Conservation (phyloP, 2,113 vertebrate genomes). For the Jaculus jaculus region DNA sequence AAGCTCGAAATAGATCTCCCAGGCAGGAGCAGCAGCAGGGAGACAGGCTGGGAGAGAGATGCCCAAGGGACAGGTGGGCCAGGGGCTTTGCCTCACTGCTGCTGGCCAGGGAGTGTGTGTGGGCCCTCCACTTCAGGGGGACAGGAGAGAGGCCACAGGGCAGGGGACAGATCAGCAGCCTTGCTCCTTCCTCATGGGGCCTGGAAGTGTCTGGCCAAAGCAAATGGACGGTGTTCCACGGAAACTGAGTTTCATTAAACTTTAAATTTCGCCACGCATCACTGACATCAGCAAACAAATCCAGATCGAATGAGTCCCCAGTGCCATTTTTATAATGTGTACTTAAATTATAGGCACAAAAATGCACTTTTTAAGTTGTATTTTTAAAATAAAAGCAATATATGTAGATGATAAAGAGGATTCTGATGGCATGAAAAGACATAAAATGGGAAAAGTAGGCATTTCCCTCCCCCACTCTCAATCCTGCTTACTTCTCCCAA, state of each 20-base stretch:
- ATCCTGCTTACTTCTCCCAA: background rate
- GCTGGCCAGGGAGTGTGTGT: rapidly evolving
- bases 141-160: rapidly evolving
- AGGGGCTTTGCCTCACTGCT: background rate
- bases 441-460: conserved; percentile 23
- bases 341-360: conserved; percentile 55
- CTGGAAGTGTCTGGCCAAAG: background rate
- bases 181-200: background rate
- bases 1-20: conserved; percentile 60
- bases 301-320: conserved; percentile 66
- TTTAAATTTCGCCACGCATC: conserved; percentile 76
- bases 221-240: background rate
- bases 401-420: conserved; percentile 16
- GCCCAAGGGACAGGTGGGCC: rapidly evolving
- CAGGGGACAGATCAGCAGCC: background rate
- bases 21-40: background rate
- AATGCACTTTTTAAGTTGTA: conserved; percentile 60
- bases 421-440: background rate
- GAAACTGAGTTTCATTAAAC: conserved; percentile 69
- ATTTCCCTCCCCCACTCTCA: background rate
- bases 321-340: conserved; percentile 63
- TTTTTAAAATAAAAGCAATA: conserved; percentile 68
- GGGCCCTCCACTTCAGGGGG: background rate
- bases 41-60: background rate
- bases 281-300: conserved; percentile 80